Evolutionary conservation across 2,888 invertebrate genomes (phyloP).

Genomic region (Agrochola circellaris): DNA sequence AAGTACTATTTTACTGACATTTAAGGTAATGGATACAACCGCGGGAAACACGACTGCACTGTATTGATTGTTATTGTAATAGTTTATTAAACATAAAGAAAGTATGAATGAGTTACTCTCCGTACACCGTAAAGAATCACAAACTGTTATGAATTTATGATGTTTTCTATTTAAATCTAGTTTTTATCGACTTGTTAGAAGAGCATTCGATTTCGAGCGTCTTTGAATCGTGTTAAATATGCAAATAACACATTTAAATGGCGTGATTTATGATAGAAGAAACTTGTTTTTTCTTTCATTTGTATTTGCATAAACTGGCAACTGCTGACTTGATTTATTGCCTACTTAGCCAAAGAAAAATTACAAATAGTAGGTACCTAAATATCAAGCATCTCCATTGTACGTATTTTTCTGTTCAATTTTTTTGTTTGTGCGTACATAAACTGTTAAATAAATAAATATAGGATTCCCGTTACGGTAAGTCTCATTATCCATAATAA

Average conservation of each 20-base stretch:
- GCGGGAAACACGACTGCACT: background rate
- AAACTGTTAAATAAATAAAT: no score
- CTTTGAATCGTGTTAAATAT: slow-evolving; percentile 17
- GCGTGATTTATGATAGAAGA: slow-evolving; percentile 43
- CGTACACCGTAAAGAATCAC: background rate
- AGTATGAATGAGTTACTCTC: background rate
- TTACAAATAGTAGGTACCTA: background rate
- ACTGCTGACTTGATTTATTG: slow-evolving; percentile 43
- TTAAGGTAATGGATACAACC: slow-evolving; percentile 48
- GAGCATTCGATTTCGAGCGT: slow-evolving; percentile 1
- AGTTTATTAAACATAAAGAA: background rate
- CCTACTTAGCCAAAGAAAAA: slow-evolving; percentile 6
- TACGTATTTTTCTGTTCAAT: no score
- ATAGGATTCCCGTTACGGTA: background rate
- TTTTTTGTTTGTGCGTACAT: no score
- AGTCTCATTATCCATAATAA: background rate
- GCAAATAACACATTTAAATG: slow-evolving; percentile 33
- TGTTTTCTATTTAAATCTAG: slow-evolving; percentile 2
- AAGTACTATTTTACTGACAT: slow-evolving; percentile 54
- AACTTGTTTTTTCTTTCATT: slow-evolving; percentile 36
- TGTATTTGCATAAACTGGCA: slow-evolving; percentile 34
- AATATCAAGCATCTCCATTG: background rate
- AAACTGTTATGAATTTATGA: background rate
- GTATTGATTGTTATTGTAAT: background rate
- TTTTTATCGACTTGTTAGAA: slow-evolving; percentile 20